Evolutionary conservation across 2,113 vertebrate species (phyloP), one percentile per base, ranked within the genome.

Genomic region (Panthera uncia): DNA sequence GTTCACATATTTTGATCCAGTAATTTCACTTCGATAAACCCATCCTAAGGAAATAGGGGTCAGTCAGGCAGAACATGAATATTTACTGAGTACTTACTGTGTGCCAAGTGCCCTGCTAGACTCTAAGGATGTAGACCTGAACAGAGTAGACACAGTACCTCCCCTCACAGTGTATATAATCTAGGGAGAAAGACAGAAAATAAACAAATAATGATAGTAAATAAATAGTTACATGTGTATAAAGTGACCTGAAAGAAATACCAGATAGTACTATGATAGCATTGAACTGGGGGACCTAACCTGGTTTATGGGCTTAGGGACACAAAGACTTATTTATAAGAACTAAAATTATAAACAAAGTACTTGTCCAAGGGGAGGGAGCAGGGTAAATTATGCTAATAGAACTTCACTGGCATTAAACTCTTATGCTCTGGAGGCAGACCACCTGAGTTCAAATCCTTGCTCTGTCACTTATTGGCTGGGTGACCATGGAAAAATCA

Each of bases 21-120:
- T 74, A 80, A 93, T 96, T 95, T 57, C n/a, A 84, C 15, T 83
- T 90, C 21, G 5, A n/a, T 80, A n/a, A 78, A 45, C 87, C 31
- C 73, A 4, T 83, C 41, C 57, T 90, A 66, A 61, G 45, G 27
- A 92, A 95, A 71, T 33, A 45, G 52, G 19, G 6, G 18, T 79
- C 27, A 55, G 19, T 65, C 57, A 52, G 66, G 36, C 0, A 68
- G 73, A 66, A 36, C 48, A n/a, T 0, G 5, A 41, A 15, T 27
- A 41, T 73, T 89, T 85, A 88, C 13, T 63, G 69, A 92, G 11
- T 38, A 48, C 19, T 69, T 84, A 31, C 74, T 79, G 11, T 31
- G 63, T 55, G 41, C 57, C 33, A 25, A 45, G 52, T 27, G 5
- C 74, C 57, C 25, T 76, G 36, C 27, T 33, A 25, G 33, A 27